Evolutionary conservation across 2,888 invertebrate species (phyloP).

Genomic region (Phasia obesa): DNA sequence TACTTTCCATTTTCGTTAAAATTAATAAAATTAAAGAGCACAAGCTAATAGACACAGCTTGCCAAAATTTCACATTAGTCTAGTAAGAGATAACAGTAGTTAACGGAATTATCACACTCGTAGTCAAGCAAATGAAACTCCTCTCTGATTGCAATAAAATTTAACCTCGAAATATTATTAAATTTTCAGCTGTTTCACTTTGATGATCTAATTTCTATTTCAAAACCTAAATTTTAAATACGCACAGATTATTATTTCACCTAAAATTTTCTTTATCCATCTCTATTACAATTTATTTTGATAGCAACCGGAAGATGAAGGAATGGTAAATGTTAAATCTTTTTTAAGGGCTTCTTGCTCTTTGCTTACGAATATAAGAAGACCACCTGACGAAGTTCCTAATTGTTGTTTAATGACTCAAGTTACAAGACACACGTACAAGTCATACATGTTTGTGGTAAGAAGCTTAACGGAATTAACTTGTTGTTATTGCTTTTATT

Average conservation of each 20-base stretch:
- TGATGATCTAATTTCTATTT: not conserved
- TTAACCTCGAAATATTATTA: no score
- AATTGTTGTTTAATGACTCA: slow-evolving; percentile 44
- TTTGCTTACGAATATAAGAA: not conserved
- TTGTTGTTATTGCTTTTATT: slow-evolving; percentile 18
- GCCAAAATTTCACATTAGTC: no score
- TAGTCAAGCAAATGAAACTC: no score
- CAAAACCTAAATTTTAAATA: not conserved
- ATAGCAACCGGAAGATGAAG: slow-evolving; percentile 3
- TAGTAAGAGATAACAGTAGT: no score
- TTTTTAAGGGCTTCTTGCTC: slow-evolving; percentile 20
- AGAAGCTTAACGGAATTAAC: slow-evolving; percentile 32
- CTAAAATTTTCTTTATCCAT: not conserved
- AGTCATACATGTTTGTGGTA: slow-evolving; percentile 23
- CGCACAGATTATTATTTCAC: no score
- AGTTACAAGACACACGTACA: slow-evolving; percentile 27
- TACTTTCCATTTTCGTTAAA: no score
- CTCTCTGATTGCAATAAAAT: no score
- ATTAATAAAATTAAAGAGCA: no score
- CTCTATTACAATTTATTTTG: not conserved
- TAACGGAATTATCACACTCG: no score
- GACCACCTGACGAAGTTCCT: slow-evolving; percentile 12
- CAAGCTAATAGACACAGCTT: no score
- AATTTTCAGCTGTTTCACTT: no score
- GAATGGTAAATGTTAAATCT: not conserved